These are phyloP conservation scores for Papilio polyxenes DNA, from an alignment of 1,140 invertebrate species.

Conservation along the genomic window DNA sequence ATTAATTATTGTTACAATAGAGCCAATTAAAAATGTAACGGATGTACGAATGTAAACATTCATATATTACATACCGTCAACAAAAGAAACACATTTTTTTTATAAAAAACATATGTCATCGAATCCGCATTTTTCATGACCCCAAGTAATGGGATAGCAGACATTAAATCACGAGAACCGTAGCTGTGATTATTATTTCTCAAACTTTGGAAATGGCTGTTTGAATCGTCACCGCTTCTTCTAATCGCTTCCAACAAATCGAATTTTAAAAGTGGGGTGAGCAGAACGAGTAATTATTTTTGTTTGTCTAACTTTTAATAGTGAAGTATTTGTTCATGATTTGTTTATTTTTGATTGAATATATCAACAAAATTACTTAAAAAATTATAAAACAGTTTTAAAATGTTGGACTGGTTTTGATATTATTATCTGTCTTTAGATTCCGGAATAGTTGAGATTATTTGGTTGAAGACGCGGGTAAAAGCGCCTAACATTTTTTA, in stretches of 20 bases:
- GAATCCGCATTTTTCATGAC: not conserved
- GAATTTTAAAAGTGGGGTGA: constrained; percentile 30
- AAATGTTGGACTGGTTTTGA: too few relatives aligned
- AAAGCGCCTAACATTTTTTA: not conserved
- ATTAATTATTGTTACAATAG: too few relatives aligned
- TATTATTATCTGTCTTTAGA: too few relatives aligned
- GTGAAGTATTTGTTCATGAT: not conserved
- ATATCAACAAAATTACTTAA: not conserved
- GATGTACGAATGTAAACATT: too few relatives aligned
- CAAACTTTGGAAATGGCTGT: constrained; percentile 22
- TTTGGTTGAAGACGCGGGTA: not conserved
- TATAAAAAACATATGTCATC: too few relatives aligned
- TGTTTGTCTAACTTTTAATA: constrained; percentile 7
- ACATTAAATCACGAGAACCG: constrained; percentile 23
- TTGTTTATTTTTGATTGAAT: not conserved
- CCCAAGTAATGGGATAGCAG: constrained; percentile 3
- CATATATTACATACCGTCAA: too few relatives aligned
- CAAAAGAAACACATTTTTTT: too few relatives aligned
- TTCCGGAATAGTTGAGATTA: not conserved
- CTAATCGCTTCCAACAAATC: constrained; percentile 24
- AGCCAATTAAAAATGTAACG: too few relatives aligned
- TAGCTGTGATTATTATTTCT: constrained; percentile 14
- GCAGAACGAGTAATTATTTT: not conserved
- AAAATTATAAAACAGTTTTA: not conserved
- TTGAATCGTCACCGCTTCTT: constrained; percentile 24